Percentiles rank a stretch among this genome's conserved stretches.
Evolutionary conservation across 2,113 vertebrate species (phyloP).

Genomic region (Gorilla gorilla): DNA sequence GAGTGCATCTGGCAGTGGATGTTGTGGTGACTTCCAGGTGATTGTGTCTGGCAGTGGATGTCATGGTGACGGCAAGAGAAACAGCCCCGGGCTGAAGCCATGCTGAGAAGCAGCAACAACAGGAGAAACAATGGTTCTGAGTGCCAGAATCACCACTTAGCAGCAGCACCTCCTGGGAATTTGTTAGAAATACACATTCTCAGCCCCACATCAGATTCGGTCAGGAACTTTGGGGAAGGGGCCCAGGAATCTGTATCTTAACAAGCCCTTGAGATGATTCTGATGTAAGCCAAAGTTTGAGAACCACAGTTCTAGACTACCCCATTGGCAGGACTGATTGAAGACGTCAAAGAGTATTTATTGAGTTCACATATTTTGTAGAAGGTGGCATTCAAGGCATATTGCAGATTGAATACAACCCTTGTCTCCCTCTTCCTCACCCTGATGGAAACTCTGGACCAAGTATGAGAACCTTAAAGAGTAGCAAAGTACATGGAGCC

Average conservation of each 20-base stretch:
- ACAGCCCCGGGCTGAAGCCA: not conserved
- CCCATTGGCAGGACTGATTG: not conserved
- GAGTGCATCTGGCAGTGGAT: no score
- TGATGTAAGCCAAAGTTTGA: not conserved
- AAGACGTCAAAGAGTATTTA: not conserved
- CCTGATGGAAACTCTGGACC: not conserved
- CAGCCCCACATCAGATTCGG: no score
- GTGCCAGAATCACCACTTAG: no score
- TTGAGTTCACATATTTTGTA: not conserved
- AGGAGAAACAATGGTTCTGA: no score
- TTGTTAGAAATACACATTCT: accelerated
- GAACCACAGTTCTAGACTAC: not conserved
- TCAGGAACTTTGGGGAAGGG: not conserved
- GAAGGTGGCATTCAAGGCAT: not conserved
- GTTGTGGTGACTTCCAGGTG: no score
- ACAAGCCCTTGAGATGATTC: not conserved
- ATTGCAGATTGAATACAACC: not conserved
- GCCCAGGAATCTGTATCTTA: not conserved
- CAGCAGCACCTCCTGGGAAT: not conserved
- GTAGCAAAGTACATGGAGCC: not conserved
- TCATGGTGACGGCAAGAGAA: not conserved
- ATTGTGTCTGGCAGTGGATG: no score
- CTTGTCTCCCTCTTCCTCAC: not conserved
- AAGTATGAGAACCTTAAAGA: not conserved
- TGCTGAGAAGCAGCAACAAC: not conserved